Percentiles rank a stretch among this genome's conserved stretches.
Conservation (phyloP, 2,888 invertebrate species). For the Drosophila anceps region DNA sequence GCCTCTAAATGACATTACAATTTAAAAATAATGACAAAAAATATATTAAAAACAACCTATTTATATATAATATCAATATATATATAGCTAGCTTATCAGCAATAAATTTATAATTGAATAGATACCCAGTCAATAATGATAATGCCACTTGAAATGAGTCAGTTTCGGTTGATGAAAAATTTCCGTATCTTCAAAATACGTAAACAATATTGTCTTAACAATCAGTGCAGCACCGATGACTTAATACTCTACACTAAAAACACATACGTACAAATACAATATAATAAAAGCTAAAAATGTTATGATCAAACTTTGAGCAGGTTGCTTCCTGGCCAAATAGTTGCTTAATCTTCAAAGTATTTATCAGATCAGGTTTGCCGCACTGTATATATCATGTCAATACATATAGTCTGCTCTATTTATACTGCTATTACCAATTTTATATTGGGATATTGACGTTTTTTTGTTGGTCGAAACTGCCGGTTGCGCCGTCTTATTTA, state of each 20-base stretch:
- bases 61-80: background rate
- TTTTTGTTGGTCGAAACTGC: conserved; percentile 28
- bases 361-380: background rate
- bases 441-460: conserved; percentile 6
- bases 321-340: background rate
- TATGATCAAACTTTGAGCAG: background rate
- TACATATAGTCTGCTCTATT: background rate
- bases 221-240: background rate
- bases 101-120: conserved; percentile 19
- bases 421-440: conserved; percentile 1
- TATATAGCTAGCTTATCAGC: background rate
- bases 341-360: background rate
- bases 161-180: background rate
- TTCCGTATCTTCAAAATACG: background rate
- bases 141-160: conserved; percentile 32
- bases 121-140: conserved; percentile 29
- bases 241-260: conserved; percentile 8
- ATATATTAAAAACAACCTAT: background rate
- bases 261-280: background rate
- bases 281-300: background rate
- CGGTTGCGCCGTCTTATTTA: conserved; percentile 31
- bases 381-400: background rate
- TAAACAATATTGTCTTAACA: background rate
- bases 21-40: background rate
- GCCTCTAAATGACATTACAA: background rate